These are phyloP conservation scores for Agrotis clavis DNA, from an alignment of 2,888 invertebrate genomes.

Conservation along the genomic window DNA sequence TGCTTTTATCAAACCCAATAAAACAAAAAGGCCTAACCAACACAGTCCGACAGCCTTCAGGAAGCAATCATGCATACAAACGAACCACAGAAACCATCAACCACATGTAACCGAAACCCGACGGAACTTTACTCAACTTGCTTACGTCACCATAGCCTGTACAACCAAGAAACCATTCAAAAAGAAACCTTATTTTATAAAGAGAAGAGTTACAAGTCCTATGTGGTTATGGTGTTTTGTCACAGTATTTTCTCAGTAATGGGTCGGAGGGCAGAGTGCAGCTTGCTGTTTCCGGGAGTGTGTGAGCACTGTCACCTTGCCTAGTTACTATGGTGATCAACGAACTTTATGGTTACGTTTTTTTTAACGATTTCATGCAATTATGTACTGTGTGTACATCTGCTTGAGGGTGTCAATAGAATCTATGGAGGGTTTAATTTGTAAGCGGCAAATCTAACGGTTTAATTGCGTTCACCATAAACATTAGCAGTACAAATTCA, in stretches of 20 bases:
- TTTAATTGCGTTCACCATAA: constrained; percentile 6
- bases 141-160: constrained; percentile 72
- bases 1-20: constrained; percentile 17
- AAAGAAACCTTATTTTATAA: not conserved
- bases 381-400: constrained; percentile 54
- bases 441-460: not conserved
- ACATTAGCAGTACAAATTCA: too few species aligned
- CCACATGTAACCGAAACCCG: constrained; percentile 73
- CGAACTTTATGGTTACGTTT: constrained; percentile 68
- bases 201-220: not conserved
- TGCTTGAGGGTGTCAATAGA: constrained; percentile 45
- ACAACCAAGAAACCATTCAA: constrained; percentile 12
- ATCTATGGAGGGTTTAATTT: constrained; percentile 29
- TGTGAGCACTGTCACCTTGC: constrained; percentile 86
- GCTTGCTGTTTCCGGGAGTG: constrained; percentile 86
- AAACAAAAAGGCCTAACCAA: constrained; percentile 25
- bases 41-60: constrained; percentile 68
- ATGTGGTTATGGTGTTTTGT: not conserved
- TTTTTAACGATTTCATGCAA: constrained; percentile 66
- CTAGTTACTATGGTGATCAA: constrained; percentile 82
- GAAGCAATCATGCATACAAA: constrained; percentile 72
- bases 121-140: constrained; percentile 81
- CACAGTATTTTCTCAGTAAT: constrained; percentile 49
- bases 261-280: constrained; percentile 75
- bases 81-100: constrained; percentile 43